Base-by-base conservation (phyloP, 2,797 vertebrate genomes). In the Pseudopleuronectes americanus region DNA sequence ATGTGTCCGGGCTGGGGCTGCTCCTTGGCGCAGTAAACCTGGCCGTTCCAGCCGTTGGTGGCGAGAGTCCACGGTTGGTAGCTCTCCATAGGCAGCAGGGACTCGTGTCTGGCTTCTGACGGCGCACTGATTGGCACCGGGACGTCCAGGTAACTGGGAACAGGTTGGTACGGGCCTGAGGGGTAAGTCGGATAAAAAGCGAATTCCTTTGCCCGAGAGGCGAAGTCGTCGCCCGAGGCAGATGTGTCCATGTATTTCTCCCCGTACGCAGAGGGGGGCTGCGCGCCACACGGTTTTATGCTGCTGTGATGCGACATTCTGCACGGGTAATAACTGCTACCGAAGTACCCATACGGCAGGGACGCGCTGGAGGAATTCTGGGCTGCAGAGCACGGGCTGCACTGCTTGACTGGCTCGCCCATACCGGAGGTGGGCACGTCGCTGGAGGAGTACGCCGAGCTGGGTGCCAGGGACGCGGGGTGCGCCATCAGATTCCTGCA, bases 401-500 rank as follows among this genome's bases (percentile, higher is more conserved):
- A 98, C 88, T 98, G 97, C 87, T 98, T 98, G 90, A 94, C 96
- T 38, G 96, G 94, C 87, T 98, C 97, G 55, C 96, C 94, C 88
- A 96, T 95, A 22, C 94, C 96, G 24, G 95, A 93, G 45, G 91
- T 86, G 71, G 96, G 95, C 85, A 95, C 92, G 83, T 97, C 97
- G 77, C 93, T 92, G 81, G 96, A 94, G 79, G 90, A 80, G 68
- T 95, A 93, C 89, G 96, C 96, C 73, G 96, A 89, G 83, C 94
- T 95, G 52, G 97, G 96, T 81, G 96, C 95, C 92, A 98, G 91
- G 65, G 97, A 95, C 68, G 96, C 96, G 59, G 97, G 96, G 91
- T 97, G 97, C 79, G 96, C 97, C 96, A 99, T 97, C 91, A 98
- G 95, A 92, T 97, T 99, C 91, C 97, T 94, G 92, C 97, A 98